Conservation (phyloP, 2,113 vertebrate genomes). For the Salminus brasiliensis region DNA sequence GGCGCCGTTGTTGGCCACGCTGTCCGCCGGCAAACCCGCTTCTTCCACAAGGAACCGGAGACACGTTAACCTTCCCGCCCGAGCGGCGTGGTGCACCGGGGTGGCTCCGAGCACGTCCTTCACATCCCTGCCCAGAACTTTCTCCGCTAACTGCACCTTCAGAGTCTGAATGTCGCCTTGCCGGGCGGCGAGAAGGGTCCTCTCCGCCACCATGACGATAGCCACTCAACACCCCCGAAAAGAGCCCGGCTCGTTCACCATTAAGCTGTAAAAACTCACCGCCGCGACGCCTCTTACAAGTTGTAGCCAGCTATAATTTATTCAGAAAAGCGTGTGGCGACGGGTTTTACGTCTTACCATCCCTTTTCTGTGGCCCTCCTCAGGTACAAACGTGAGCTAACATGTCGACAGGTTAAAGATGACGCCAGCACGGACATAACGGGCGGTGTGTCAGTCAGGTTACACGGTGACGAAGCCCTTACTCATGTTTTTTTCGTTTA, state of each 20-base stretch:
- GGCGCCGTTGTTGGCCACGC: conserved; percentile 87
- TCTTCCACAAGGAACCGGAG: conserved; percentile 90
- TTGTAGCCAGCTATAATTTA: too few species aligned
- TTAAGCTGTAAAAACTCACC: conserved; percentile 2
- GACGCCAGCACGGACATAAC: neutral
- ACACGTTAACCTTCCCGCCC: conserved; percentile 83
- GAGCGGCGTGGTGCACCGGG: conserved; percentile 88
- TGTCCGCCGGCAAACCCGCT: conserved; percentile 75
- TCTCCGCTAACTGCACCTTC: conserved; percentile 71
- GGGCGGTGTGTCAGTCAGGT: neutral
- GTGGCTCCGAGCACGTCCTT: conserved; percentile 85
- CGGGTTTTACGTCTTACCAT: neutral
- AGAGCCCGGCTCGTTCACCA: conserved; percentile 21
- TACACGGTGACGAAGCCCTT: neutral
- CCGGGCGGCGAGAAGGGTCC: conserved; percentile 82
- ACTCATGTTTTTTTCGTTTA: neutral
- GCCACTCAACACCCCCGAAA: conserved; percentile 20
- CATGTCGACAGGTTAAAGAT: neutral
- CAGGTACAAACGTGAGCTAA: neutral
- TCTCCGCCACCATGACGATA: conserved; percentile 79
- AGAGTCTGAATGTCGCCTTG: conserved; percentile 85
- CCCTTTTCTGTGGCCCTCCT: neutral
- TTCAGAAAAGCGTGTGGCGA: neutral
- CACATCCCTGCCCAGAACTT: conserved; percentile 71
- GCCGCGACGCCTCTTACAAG: too few species aligned